Base-by-base conservation (phyloP, 1,140 invertebrate genomes). In the Epicauta chinensis region DNA sequence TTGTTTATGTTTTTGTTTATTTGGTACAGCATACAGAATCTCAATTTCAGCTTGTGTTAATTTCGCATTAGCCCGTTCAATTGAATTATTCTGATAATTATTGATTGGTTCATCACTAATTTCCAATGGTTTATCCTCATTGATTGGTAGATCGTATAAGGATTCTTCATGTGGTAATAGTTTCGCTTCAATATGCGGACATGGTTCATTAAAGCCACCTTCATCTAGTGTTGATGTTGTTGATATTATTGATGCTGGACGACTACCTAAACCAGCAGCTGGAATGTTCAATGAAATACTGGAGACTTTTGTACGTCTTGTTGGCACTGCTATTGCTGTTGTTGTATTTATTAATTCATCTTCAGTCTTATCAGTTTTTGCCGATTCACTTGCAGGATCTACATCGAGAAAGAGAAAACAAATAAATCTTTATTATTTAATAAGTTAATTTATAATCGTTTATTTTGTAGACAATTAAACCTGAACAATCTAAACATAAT, bases 201-300 rank as follows among this genome's bases (percentile, higher is more conserved):
- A 77, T 9, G 78, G 77, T 65, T 82, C 81, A 64, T 81, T 81
- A 67, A 81, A 80, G 5, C 79, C 79, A 13, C 80, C 79, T 67
- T 82, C 81, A 63, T 83, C 81, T 2, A 73, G 75, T 17, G 76
- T 78, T 38, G 78, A 80, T 3, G 77, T 74, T 34, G 78, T 75
- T 23, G 23, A 23, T 7, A 78, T 64, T 12, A 77, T 66, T 0
- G 76, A 77, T 1, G 75, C 69, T 40, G 76, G 75, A 13, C 79
- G 71, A 47, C 77, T 77, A 17, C 78, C 79, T 16, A 81, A 58
- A 35, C 79, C 79, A n/a, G 77, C 77, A 5, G 80, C 77, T 48
- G 79, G 77, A 66, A 81, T 73, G 63, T 81, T 80, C 16, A 81
- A 56, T 2, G 66, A 74, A 51, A 76, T 74, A 60, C 65, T 74